Conservation (phyloP, 1,140 invertebrate species). For the Radopholus similis region DNA sequence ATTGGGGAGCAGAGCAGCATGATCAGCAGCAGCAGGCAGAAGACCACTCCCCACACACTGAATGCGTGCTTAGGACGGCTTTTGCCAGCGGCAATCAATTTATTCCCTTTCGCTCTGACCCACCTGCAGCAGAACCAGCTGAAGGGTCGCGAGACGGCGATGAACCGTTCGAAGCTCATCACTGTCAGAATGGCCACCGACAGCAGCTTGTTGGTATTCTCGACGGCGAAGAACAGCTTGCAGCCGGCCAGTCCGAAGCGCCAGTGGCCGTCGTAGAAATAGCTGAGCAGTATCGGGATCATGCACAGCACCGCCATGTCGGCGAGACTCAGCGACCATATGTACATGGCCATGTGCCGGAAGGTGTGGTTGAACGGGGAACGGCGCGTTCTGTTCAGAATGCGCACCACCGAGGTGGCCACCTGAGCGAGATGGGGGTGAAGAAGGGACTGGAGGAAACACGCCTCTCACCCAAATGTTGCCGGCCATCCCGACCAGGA, state of each 20-base stretch:
- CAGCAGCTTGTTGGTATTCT: slow-evolving; percentile 50
- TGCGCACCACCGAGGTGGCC: slow-evolving; percentile 32
- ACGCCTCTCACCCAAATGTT: slow-evolving; percentile 51
- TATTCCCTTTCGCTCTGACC: not conserved
- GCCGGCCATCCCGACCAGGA: slow-evolving; percentile 36
- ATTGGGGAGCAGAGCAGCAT: slow-evolving; percentile 43
- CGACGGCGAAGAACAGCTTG: slow-evolving; percentile 50
- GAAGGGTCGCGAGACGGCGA: slow-evolving; percentile 48
- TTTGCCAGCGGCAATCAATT: slow-evolving; percentile 8
- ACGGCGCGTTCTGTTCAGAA: slow-evolving; percentile 29
- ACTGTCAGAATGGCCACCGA: slow-evolving; percentile 47
- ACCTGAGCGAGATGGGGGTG: not conserved
- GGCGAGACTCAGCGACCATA: slow-evolving; percentile 38
- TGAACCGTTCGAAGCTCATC: slow-evolving; percentile 49
- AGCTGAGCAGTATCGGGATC: slow-evolving; percentile 41
- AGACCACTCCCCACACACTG: slow-evolving; percentile 36
- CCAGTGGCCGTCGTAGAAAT: slow-evolving; percentile 42
- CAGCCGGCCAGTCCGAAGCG: slow-evolving; percentile 41
- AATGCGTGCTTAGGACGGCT: not conserved
- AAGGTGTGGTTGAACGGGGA: slow-evolving; percentile 36
- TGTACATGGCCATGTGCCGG: slow-evolving; percentile 43
- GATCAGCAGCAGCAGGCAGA: slow-evolving; percentile 30
- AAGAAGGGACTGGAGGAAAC: not conserved
- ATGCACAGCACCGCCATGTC: slow-evolving; percentile 49
- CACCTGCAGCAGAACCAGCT: slow-evolving; percentile 38